These are phyloP conservation scores for Corydoras sp. DNA, from an alignment of 2,113 vertebrate species.

Conservation along the genomic window DNA sequence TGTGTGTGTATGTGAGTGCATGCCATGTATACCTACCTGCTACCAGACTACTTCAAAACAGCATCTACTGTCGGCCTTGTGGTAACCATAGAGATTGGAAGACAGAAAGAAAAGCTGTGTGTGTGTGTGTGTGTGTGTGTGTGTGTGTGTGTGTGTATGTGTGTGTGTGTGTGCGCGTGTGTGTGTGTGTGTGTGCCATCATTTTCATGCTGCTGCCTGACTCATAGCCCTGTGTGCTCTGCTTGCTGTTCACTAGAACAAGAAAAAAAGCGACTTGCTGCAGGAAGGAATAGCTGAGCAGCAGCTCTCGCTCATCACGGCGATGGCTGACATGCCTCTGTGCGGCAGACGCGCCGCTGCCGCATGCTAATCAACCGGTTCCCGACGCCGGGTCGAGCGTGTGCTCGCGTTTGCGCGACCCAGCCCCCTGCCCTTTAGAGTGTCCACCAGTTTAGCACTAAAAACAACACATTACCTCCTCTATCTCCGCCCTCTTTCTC, in stretches of 20 bases:
- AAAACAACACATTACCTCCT: constrained; percentile 50
- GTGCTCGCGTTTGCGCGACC: no score
- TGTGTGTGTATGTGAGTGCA: constrained; percentile 11
- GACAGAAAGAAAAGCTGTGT: constrained; percentile 37
- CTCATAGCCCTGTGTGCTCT: constrained; percentile 38
- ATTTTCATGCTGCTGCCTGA: constrained; percentile 40
- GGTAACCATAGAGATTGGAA: constrained; percentile 62
- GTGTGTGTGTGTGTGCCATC: constrained; percentile 18
- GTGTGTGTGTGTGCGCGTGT: constrained; percentile 23
- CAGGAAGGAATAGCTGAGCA: constrained; percentile 19
- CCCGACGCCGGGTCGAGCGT: neutral
- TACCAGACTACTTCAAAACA: constrained; percentile 47
- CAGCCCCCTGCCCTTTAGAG: no score
- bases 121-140: constrained; percentile 21
- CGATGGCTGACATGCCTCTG: neutral
- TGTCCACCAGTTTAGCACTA: neutral
- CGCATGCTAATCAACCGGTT: constrained; percentile 3
- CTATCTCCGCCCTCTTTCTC: constrained; percentile 63
- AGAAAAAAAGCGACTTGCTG: constrained; percentile 22
- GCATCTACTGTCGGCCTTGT: constrained; percentile 44
- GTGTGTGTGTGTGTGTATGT: constrained; percentile 21
- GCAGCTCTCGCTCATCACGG: constrained; percentile 31
- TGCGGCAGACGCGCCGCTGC: neutral
- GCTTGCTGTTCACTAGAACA: constrained; percentile 39
- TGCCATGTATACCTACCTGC: constrained; percentile 44